Evolutionary conservation across 2,797 vertebrate genomes (phyloP).

Genomic region (Hafferia zeledoni): DNA sequence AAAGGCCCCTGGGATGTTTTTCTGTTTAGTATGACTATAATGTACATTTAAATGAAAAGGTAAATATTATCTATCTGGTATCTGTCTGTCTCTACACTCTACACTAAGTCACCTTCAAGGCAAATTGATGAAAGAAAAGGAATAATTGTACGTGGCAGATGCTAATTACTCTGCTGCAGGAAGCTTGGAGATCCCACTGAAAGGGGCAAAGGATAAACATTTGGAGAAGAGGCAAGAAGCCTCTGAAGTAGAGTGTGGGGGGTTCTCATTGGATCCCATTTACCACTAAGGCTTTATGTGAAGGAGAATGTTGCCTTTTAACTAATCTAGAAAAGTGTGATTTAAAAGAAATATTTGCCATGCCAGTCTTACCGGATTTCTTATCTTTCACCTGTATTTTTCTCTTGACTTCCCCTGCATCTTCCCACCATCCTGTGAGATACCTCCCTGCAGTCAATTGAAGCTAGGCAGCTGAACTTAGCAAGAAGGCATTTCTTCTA

Average conservation of each 20-base stretch:
- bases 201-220: not conserved
- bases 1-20: not conserved
- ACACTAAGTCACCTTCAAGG: not conserved
- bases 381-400: not conserved
- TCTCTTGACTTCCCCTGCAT: not conserved
- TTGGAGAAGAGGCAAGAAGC: not conserved
- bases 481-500: not conserved
- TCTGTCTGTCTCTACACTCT: not conserved
- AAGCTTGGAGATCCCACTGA: not conserved
- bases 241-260: not conserved
- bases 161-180: not conserved
- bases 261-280: not conserved
- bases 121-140: not conserved
- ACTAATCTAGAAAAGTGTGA: not conserved
- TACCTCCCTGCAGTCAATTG: not conserved
- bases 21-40: not conserved
- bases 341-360: not conserved
- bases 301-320: not conserved
- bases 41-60: not conserved
- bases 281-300: not conserved
- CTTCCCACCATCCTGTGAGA: not conserved
- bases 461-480: not conserved
- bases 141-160: not conserved
- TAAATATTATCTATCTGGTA: not conserved
- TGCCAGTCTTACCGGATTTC: not conserved